Base-by-base conservation (phyloP, 2,888 invertebrate species). In the Clanis bilineata region DNA sequence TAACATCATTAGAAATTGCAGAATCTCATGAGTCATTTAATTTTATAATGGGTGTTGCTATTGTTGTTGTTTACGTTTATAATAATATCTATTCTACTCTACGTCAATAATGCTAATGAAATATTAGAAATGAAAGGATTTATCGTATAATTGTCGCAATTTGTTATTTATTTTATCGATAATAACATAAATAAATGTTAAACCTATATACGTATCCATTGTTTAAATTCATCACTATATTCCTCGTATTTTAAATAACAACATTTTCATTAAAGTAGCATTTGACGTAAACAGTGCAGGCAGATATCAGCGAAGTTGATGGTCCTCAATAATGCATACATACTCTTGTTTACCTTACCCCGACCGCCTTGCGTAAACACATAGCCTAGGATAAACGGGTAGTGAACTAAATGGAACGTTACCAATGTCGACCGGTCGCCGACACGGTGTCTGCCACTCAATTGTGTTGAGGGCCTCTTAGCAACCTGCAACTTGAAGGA, bases 401-500 rank as follows among this genome's bases (percentile, higher is more conserved):
- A 32, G 57, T 59, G 60, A 21, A 56, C 60, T 45, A 71, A 62
- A 65, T 61, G 60, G 66, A 64, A 68, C 65, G 57, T 62, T 58
- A 57, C 62, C 72, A 72, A 73, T 76, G 76, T 67, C 75, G 68
- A 67, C 70, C 62, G 64, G 74, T 70, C 66, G 67, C 66, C 72
- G 70, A 76, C 76, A 72, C 74, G 76, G 74, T 71, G 71, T 66
- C 74, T 76, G 71, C 70, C 68, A 71, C 70, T 71, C 76, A 73
- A 76, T 79, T 79, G 79, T 76, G 69, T 70, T 66, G 72, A 79
- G 78, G 12, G 57, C 41, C 56, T 55, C 54, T 68, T 64, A 67
- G 70, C 64, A 51, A 69, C 70, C 69, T 70, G 68, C 70, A 73
- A 67, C 78, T 79, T 79, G 77, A 76, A 76, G 77, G 75, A 74